Percentiles rank a stretch among this genome's conserved stretches.
phyloP scores from a whole-genome alignment of 2,797 vertebrate genomes.

The Syngnathus rostellatus region DNA sequence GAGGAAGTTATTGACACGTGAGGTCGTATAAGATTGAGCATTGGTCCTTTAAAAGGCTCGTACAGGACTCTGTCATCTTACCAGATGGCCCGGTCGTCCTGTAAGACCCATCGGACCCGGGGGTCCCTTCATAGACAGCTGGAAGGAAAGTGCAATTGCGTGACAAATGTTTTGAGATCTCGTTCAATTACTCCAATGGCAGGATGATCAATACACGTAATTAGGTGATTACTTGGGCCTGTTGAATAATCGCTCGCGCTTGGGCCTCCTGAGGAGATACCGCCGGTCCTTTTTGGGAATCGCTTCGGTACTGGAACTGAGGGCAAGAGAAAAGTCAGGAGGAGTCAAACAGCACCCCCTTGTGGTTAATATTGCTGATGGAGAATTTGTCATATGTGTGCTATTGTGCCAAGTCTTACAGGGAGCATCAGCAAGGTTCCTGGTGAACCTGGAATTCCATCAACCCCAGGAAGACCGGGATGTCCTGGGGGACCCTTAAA shows the following conservation, averaged over 20 bases:
- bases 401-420: constrained; percentile 59
- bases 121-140: constrained; percentile 84
- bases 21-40: neutral
- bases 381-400: neutral
- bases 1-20: neutral
- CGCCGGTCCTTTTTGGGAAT: constrained; percentile 78
- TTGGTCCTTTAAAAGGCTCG: neutral
- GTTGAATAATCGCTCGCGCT: constrained; percentile 84
- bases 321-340: constrained; percentile 24
- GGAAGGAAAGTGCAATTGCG: constrained; percentile 16
- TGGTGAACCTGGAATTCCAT: constrained; percentile 78
- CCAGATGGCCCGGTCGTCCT: constrained; percentile 79
- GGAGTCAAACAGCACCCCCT: constrained; percentile 57
- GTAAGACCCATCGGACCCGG: constrained; percentile 78
- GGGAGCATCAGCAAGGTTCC: constrained; percentile 86
- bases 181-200: neutral
- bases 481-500: constrained; percentile 78
- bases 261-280: constrained; percentile 85
- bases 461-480: constrained; percentile 77
- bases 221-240: constrained; percentile 71
- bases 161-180: neutral
- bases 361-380: constrained; percentile 40
- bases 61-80: constrained; percentile 55
- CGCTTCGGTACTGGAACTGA: constrained; percentile 79
- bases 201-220: neutral